Base-by-base conservation (phyloP, 2,113 vertebrate genomes). In the Cryptotis parvus region DNA sequence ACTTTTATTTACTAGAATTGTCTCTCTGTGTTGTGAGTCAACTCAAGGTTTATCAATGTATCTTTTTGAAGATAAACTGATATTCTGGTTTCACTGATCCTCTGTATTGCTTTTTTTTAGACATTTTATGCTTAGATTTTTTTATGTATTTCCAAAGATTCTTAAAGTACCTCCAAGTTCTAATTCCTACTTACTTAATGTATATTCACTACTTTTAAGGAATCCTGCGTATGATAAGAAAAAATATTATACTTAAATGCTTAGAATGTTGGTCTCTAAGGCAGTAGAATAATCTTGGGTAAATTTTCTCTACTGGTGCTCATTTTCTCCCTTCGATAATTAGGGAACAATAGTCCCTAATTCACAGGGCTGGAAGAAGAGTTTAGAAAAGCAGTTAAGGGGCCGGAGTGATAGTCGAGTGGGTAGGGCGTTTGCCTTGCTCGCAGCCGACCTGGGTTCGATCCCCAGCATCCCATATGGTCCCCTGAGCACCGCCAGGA, bases 161-260 rank as follows among this genome's bases (percentile, higher is more conserved):
- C 73, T 65, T 83, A 86, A 76, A 89, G 35, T 43, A 81, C 35
- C 82, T 91, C 33, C 4, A 63, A 33, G 68, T 65, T 55, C 20
- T 66, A 87, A 74, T 75, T 74, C 9, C 65, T 75, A 55, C 69
- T 63, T 87, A 69, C 22, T 87, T 39, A n/a, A 20, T 7, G 74
- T 84, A 69, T 12, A 52, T 75, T 75, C 69, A 79, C 52, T 73
- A 37, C 35, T 84, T 80, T 75, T 73, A 90, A 90, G 87, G 58
- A 75, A 93, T 80, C 33, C 22, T 70, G 66, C 14, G 66, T 35
- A 39, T 24, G 31, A 5, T 3, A 80, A 66, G 35, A 70, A 45
- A 79, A 45, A 79, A 69, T 0, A 1, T 2, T 49, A 9, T 41
- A 31, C 26, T 80, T 76, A 80, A 70, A 89, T 84, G 49, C 74